Conservation (phyloP, 2,113 vertebrate genomes). For the Sigmodon hispidus region DNA sequence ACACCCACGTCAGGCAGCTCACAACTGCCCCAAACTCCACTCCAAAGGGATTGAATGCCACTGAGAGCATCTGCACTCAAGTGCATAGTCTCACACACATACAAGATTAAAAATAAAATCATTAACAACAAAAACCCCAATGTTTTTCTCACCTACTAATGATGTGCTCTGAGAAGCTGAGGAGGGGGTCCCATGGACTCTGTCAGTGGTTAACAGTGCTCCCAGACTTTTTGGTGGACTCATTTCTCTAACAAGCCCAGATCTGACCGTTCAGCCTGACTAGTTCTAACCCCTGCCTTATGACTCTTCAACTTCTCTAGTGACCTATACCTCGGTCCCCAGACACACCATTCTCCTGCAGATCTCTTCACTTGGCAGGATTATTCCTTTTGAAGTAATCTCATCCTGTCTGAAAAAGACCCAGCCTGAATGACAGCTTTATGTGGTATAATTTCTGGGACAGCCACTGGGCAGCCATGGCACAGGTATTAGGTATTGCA, state of each 20-base stretch:
- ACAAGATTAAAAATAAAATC: too few species aligned
- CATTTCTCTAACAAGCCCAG: neutral
- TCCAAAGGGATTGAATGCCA: neutral
- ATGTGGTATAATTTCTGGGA: neutral
- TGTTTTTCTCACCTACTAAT: neutral
- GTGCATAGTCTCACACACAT: too few species aligned
- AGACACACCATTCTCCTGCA: neutral
- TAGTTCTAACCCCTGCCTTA: too few species aligned
- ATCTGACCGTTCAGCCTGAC: neutral
- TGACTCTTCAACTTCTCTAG: neutral
- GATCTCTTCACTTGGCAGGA: neutral
- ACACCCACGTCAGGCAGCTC: neutral
- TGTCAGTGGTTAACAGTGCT: neutral
- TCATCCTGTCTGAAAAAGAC: slow-evolving; percentile 15
- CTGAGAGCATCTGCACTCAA: neutral
- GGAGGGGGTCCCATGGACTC: neutral
- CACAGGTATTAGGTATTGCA: too few species aligned
- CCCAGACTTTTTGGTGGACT: neutral
- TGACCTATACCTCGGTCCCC: neutral
- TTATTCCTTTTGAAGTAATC: neutral
- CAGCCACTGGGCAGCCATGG: neutral
- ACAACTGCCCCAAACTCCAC: neutral
- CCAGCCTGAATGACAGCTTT: neutral
- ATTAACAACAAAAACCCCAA: neutral
- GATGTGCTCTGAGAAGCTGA: neutral